Evolutionary conservation across 1,140 invertebrate species (phyloP).

Genomic region (Drosophila insularis): DNA sequence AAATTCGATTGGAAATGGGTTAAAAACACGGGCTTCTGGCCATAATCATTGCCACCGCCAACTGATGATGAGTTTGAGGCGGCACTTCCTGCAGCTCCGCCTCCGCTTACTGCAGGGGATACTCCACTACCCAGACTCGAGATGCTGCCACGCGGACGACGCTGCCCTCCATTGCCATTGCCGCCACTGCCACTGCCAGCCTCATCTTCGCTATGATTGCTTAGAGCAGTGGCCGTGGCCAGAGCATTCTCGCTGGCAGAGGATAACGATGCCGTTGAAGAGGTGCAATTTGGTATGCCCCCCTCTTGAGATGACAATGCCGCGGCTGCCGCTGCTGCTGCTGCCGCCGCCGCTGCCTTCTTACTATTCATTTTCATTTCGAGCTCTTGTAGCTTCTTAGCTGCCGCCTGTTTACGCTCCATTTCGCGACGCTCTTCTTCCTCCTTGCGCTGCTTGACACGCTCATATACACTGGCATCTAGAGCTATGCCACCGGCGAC

Average conservation of each 20-base stretch:
- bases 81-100: constrained; percentile 22
- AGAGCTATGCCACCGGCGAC: constrained; percentile 66
- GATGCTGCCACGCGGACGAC: constrained; percentile 64
- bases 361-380: constrained; percentile 86
- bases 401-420: constrained; percentile 85
- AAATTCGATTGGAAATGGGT: constrained; percentile 90
- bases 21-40: constrained; percentile 84
- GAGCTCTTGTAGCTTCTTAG: constrained; percentile 86
- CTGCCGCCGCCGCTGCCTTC: constrained; percentile 78
- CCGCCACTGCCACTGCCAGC: constrained; percentile 58
- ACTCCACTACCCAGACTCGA: constrained; percentile 42
- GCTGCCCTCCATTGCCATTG: constrained; percentile 53
- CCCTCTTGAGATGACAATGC: not conserved
- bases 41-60: constrained; percentile 44
- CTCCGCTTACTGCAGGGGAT: constrained; percentile 7
- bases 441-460: constrained; percentile 87
- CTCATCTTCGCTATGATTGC: constrained; percentile 4
- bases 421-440: constrained; percentile 89
- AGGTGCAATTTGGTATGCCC: not conserved
- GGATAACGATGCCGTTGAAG: not conserved
- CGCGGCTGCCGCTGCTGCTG: not conserved
- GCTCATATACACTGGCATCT: constrained; percentile 84
- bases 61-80: constrained; percentile 11
- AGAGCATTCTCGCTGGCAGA: not conserved
- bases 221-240: constrained; percentile 4